Evolutionary conservation across 2,113 vertebrate species (phyloP).

Genomic region (Anhinga rufa): DNA sequence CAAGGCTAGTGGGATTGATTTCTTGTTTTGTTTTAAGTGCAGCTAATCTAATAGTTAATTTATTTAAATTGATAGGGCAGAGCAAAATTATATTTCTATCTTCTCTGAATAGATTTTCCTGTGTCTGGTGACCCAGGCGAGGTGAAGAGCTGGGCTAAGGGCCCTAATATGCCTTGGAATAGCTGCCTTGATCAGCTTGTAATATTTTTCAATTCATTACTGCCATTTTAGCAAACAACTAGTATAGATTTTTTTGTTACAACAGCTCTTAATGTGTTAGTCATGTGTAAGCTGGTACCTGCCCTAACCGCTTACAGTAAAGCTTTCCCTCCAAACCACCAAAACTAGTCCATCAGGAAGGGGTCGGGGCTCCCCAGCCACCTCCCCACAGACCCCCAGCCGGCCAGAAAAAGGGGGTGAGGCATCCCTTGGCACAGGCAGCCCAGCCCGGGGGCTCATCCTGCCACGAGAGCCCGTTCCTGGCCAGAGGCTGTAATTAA

Average conservation of each 20-base stretch:
- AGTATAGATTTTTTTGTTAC: not conserved
- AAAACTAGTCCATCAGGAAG: not conserved
- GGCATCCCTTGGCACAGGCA: not conserved
- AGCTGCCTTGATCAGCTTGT: not conserved
- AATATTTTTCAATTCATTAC: not conserved
- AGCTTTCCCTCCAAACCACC: not conserved
- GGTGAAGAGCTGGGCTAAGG: not conserved
- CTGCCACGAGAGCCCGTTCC: not conserved
- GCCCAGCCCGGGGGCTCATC: not conserved
- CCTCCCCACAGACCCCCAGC: not conserved
- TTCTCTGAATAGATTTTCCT: not conserved
- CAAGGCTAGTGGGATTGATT: not conserved
- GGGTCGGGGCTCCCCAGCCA: not conserved
- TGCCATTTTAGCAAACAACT: not conserved
- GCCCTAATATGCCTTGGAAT: not conserved
- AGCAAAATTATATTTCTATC: not conserved
- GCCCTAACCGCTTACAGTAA: not conserved
- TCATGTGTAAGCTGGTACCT: not conserved
- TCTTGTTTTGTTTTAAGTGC: constrained; percentile 49
- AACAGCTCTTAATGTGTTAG: not conserved
- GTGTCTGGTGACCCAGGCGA: not conserved
- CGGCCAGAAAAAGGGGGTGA: not conserved
- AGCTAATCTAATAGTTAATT: constrained; percentile 58
- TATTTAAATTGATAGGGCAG: constrained; percentile 48
- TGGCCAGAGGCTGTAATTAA: not conserved